phyloP scores from a whole-genome alignment of 2,113 vertebrate genomes.

The Emydocephalus ijimae region DNA sequence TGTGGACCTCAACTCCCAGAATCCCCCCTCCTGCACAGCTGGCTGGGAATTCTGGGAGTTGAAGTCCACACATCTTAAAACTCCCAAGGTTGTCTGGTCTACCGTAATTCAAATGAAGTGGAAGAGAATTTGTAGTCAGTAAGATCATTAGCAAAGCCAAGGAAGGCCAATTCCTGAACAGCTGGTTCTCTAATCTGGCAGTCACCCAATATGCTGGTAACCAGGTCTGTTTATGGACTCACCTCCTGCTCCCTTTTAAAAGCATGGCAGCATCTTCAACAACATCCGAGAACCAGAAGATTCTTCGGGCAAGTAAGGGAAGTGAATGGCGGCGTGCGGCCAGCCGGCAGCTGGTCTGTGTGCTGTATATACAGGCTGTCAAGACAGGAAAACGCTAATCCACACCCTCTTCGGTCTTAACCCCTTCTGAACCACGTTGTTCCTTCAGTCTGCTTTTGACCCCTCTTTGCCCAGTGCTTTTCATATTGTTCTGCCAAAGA shows the following conservation, averaged over 20 bases:
- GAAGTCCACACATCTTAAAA: neutral
- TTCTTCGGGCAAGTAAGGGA: neutral
- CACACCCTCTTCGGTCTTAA: constrained; percentile 54
- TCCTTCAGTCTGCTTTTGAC: constrained; percentile 27
- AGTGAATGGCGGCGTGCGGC: neutral
- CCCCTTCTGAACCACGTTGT: constrained; percentile 48
- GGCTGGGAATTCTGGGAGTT: neutral
- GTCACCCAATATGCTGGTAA: neutral
- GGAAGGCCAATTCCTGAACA: neutral
- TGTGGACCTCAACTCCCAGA: neutral
- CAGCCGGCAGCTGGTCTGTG: neutral
- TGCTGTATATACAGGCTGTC: constrained; percentile 24
- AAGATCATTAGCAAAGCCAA: neutral
- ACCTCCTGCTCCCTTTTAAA: neutral
- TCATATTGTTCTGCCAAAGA: neutral
- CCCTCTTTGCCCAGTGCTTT: neutral
- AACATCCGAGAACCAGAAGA: neutral
- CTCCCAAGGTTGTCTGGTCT: neutral
- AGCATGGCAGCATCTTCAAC: neutral
- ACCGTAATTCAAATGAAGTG: neutral
- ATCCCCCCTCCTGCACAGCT: neutral
- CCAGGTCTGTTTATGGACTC: neutral
- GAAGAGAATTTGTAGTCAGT: neutral
- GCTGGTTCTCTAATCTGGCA: neutral
- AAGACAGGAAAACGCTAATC: constrained; percentile 59